These are phyloP conservation scores for Clarias gariepinus DNA, from an alignment of 2,113 vertebrate genomes.

Conservation along the genomic window DNA sequence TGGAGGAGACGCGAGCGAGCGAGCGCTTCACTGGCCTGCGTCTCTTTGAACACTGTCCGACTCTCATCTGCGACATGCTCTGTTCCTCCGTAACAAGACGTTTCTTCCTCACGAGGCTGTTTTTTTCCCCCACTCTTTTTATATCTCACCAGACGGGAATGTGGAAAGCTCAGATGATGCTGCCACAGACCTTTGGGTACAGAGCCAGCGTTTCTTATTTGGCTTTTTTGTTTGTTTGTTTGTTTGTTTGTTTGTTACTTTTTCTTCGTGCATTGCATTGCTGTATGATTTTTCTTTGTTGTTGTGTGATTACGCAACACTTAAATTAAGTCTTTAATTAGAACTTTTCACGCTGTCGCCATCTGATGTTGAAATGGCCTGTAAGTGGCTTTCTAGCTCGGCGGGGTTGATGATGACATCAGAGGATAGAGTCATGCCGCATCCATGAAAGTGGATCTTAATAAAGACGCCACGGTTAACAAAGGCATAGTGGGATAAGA, in stretches of 20 bases:
- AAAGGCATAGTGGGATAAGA: no score
- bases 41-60: conserved; percentile 70
- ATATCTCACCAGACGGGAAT: conserved; percentile 31
- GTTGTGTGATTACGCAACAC: conserved; percentile 63
- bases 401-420: conserved; percentile 68
- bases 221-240: conserved; percentile 52
- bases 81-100: conserved; percentile 74
- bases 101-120: conserved; percentile 51
- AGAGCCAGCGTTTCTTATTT: conserved; percentile 6
- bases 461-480: conserved; percentile 11
- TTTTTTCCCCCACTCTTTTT: conserved; percentile 28
- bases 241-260: conserved; percentile 29
- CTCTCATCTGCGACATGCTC: conserved; percentile 76
- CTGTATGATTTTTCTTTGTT: conserved; percentile 47
- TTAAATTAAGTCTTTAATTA: conserved; percentile 73
- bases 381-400: conserved; percentile 67
- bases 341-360: conserved; percentile 74
- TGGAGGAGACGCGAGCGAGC: conserved; percentile 65
- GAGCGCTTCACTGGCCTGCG: conserved; percentile 67
- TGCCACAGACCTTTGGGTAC: conserved; percentile 41
- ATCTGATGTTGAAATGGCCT: conserved; percentile 74
- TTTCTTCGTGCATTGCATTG: conserved; percentile 61
- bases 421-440: conserved; percentile 61
- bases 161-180: conserved; percentile 44
- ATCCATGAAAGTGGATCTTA: conserved; percentile 8